Base-by-base conservation (phyloP, 2,888 invertebrate genomes). In the Tryphoninae sp. region DNA sequence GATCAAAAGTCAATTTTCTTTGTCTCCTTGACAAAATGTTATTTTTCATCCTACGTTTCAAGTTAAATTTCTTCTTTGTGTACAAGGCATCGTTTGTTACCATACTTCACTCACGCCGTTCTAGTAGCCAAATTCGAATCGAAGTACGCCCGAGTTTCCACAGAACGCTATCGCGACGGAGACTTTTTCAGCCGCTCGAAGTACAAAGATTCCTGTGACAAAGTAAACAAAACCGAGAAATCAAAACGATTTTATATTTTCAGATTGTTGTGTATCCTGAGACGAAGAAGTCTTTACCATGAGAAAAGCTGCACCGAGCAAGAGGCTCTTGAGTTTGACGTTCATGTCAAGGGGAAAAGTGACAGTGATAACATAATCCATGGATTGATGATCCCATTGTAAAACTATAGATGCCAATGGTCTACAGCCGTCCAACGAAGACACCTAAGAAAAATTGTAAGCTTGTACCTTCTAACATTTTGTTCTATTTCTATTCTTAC, bases 251-350 rank as follows among this genome's bases (percentile, higher is more conserved):
- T 53, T 13, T 53, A 64, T 59, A 61, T 53, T 53, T 53, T 49
- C 49, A 4, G 33, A 33, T 6, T 4, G 6, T 33, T 33, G 4
- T 33, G 33, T 33, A 33, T 33, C 33, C 6, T 6, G 6, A 33
- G 7, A 16, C 16, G 53, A 8, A 53, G 0, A 33, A 22, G 9
- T 23, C 74, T 92, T 93, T 93, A 97, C 98, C 94, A 98, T 92
- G 78, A 98, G 93, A 92, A 98, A 97, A 0, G 96, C 94, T 64
- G 97, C 95, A 4, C 96, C 98, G 33, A 98, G 90, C 72, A 98
- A 93, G 2, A 97, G 92, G 0, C 97, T 96, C 89, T 98, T 97
- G 75, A 96, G 94, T 86, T 95, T 95, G 1, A 95, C 95, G 87
- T 96, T 95, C 22, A 95, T 93, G 65, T 96, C 95, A 0, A 93